A percentile compares a stretch with the other conserved stretches of the same genome.
Conservation (phyloP, 2,113 vertebrate genomes). For the Corythoichthys intestinalis region DNA sequence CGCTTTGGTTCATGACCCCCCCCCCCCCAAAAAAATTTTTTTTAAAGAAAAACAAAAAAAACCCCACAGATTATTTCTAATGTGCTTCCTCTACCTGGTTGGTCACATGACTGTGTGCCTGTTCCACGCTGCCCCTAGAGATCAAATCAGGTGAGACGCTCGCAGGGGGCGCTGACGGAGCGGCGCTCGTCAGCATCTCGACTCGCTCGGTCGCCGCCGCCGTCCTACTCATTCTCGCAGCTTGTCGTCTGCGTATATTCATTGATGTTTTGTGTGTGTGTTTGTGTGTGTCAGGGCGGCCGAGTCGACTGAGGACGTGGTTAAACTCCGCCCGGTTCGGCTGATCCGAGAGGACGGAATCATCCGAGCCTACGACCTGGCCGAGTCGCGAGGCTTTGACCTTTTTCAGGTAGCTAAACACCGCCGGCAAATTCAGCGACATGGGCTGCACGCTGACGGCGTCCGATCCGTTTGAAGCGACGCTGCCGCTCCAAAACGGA, state of each 20-base stretch:
- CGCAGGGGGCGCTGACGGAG: not conserved
- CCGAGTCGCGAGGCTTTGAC: constrained; percentile 84
- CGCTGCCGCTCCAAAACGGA: too few relatives aligned
- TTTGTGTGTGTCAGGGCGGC: constrained; percentile 74
- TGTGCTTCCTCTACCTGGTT: constrained; percentile 26
- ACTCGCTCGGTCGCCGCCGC: not conserved
- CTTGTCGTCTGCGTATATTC: not conserved
- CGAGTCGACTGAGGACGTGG: constrained; percentile 90
- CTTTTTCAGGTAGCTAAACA: constrained; percentile 83
- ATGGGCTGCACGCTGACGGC: too few relatives aligned
- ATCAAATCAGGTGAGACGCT: constrained; percentile 69
- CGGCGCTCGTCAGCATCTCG: not conserved
- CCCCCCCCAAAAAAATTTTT: not conserved
- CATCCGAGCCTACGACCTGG: constrained; percentile 84
- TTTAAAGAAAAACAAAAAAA: not conserved
- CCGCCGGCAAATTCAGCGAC: too few relatives aligned
- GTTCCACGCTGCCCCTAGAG: constrained; percentile 73
- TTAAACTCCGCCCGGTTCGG: constrained; percentile 83
- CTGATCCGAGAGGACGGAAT: constrained; percentile 90
- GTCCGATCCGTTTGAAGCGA: too few relatives aligned
- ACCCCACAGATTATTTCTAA: not conserved
- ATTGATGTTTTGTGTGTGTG: not conserved
- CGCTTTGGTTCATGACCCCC: not conserved
- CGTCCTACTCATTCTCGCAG: not conserved
- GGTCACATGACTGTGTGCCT: constrained; percentile 44